Evolutionary conservation across 2,888 invertebrate species (phyloP), one percentile per base, ranked within the genome.

Genomic region (Zeuzera pyrina): DNA sequence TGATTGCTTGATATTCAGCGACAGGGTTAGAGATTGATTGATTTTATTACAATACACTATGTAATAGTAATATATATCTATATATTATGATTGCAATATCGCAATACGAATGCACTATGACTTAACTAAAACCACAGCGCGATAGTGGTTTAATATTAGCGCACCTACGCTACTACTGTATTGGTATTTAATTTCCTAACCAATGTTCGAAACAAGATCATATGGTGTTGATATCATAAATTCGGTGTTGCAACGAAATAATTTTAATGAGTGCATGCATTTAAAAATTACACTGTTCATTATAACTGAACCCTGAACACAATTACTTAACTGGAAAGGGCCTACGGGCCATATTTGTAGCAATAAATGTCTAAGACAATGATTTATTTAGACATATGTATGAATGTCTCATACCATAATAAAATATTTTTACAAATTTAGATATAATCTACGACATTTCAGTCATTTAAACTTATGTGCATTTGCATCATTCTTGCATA

Each of bases 151-250:
- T 52, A 52, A 43, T 44, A 48, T 31, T 34, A 35, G 12, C 36
- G 40, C 47, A 53, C 42, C 46, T 51, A 46, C 43, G 42, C 45
- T 47, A 44, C 45, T 53, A 52, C 59, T 52, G 37, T 42, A 38
- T 39, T 30, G 37, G 57, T 67, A 56, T 74, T 63, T 52, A 55
- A 57, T 77, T 77, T 70, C 76, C 44, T 54, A 66, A 71, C 65
- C 58, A 39, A 57, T 52, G 55, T 46, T 52, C 35, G 74, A 65
- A 72, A 73, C 45, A 49, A 53, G 74, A 77, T 69, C 67, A 58
- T 45, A 52, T 43, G 47, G 43, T 52, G 47, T 57, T 49, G 64
- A 64, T 71, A 65, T 64, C 49, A 49, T 53, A 58, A 63, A 61
- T 60, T 58, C 48, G 46, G 39, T 51, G 58, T 60, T 58, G 55